phyloP scores from a whole-genome alignment of 1,140 invertebrate genomes.

The Lordiphosa mommai region DNA sequence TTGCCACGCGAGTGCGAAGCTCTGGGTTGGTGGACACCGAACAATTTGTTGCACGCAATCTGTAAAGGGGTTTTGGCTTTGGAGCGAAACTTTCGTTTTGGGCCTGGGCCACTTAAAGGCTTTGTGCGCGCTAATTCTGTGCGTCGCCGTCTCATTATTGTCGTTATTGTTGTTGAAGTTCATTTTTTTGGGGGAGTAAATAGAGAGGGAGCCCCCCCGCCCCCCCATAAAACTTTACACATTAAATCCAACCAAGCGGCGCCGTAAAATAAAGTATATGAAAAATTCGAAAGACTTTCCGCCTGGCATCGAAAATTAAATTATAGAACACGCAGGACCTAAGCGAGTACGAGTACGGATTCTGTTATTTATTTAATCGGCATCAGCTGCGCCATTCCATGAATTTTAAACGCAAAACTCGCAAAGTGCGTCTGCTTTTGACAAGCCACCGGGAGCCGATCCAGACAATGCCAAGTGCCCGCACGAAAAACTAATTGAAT shows the following conservation, averaged over 20 bases:
- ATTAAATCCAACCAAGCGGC: conserved; percentile 52
- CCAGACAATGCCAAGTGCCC: conserved; percentile 42
- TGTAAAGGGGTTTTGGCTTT: conserved; percentile 16
- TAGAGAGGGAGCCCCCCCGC: conserved; percentile 30
- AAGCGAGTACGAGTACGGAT: conserved; percentile 11
- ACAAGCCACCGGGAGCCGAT: conserved; percentile 2
- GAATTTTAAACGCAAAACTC: conserved; percentile 51
- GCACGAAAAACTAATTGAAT: conserved; percentile 72
- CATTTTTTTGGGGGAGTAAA: conserved; percentile 55
- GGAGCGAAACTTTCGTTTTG: conserved; percentile 5
- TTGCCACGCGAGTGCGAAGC: conserved; percentile 15
- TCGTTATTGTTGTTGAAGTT: conserved; percentile 59
- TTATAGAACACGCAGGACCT: conserved; percentile 35
- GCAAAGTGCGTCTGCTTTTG: conserved; percentile 39
- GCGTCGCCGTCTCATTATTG: conserved; percentile 57
- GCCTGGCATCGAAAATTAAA: conserved; percentile 49
- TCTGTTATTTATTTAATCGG: conserved; percentile 70
- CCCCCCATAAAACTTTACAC: conserved; percentile 59
- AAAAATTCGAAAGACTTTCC: conserved; percentile 2
- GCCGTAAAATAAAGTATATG: conserved; percentile 27
- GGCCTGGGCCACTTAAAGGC: conserved; percentile 9
- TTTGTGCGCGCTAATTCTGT: conserved; percentile 29
- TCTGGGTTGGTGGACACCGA: not conserved
- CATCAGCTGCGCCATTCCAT: conserved; percentile 48
- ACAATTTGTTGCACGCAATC: conserved; percentile 10